These are phyloP conservation scores for Meleagris gallopavo DNA, from an alignment of 2,113 vertebrate species.

Conservation along the genomic window DNA sequence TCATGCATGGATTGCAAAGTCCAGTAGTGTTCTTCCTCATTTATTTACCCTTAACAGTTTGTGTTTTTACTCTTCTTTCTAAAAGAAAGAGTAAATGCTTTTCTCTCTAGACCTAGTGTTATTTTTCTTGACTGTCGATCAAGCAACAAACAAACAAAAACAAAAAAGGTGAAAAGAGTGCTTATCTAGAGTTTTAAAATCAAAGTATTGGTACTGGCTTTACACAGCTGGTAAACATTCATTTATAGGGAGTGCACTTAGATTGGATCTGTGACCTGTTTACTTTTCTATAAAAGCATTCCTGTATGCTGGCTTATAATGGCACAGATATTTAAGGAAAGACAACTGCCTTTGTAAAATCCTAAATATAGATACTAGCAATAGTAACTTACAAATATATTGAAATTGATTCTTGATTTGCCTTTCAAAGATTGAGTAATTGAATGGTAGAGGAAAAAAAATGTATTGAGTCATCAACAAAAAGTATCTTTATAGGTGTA, in stretches of 20 bases:
- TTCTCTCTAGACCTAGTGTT: background rate
- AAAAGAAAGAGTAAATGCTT: background rate
- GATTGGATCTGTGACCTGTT: background rate
- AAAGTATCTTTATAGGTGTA: background rate
- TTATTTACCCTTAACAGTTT: background rate
- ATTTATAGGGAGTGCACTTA: background rate
- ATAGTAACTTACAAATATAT: background rate
- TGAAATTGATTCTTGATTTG: background rate
- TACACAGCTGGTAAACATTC: background rate
- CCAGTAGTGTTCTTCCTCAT: background rate
- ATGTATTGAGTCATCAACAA: background rate
- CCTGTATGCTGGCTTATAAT: background rate
- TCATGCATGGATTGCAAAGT: background rate
- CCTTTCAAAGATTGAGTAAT: background rate
- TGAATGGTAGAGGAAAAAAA: background rate
- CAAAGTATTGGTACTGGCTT: background rate
- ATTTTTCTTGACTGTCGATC: background rate
- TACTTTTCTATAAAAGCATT: background rate
- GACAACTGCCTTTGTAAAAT: background rate
- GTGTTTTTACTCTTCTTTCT: background rate
- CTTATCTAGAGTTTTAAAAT: background rate
- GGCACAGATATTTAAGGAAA: background rate
- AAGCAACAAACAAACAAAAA: background rate
- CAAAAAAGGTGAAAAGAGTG: background rate
- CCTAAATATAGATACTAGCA: background rate